A percentile compares a stretch with the other conserved stretches of the same genome.
These are phyloP conservation scores for Temnothorax curvispinosus DNA, from an alignment of 1,140 invertebrate genomes.

Conservation along the genomic window DNA sequence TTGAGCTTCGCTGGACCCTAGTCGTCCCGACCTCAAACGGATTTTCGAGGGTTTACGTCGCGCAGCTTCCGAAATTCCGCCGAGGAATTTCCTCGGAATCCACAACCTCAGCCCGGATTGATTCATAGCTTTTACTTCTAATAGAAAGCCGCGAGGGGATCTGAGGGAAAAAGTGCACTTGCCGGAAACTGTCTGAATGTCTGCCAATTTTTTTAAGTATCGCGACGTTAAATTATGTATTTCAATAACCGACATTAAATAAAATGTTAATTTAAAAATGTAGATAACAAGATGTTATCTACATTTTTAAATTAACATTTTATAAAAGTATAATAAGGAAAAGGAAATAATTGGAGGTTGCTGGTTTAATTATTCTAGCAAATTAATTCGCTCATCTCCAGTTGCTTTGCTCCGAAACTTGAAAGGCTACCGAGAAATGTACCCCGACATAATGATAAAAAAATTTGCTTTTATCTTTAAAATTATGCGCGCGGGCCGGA, in stretches of 20 bases:
- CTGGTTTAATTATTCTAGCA: not conserved
- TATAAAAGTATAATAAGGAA: not conserved
- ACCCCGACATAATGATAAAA: too few species aligned
- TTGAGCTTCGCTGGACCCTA: conserved; percentile 62
- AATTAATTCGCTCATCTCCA: not conserved
- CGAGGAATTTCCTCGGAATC: conserved; percentile 64
- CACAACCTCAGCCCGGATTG: conserved; percentile 31
- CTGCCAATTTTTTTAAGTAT: not conserved
- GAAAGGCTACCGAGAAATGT: not conserved
- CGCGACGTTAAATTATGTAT: not conserved
- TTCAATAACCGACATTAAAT: not conserved
- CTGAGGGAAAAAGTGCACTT: too few species aligned
- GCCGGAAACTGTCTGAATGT: not conserved
- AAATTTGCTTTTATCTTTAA: not conserved
- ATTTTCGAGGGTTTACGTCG: conserved; percentile 58
- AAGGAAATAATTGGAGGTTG: not conserved
- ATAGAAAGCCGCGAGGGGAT: conserved; percentile 24
- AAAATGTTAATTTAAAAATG: too few species aligned
- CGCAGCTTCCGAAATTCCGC: conserved; percentile 57
- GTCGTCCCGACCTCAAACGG: conserved; percentile 48
- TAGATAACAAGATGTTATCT: not conserved
- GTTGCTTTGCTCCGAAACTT: not conserved
- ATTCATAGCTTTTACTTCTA: conserved; percentile 61
- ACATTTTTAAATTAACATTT: not conserved
- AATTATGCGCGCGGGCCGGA: not conserved